Evolutionary conservation across 2,888 invertebrate species (phyloP), one percentile per base, ranked within the genome.

Genomic region (Plutella xylostella): DNA sequence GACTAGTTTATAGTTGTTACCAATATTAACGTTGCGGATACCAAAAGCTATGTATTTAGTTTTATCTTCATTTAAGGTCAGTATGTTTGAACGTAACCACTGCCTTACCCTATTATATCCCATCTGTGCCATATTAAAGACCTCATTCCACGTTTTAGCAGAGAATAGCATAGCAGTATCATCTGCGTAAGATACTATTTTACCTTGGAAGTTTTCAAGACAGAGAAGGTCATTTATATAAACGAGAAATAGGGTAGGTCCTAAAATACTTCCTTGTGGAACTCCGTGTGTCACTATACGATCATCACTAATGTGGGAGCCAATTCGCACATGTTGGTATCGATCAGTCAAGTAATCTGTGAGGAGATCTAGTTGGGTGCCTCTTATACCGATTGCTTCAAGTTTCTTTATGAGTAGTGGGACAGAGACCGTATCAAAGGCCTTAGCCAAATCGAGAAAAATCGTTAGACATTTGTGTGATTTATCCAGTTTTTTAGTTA

Each of bases 31-130:
- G 28, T 28, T 28, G 28, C 28, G n/a, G 6, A 28, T 28, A n/a
- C 11, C n/a, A n/a, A 52, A 50, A 12, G 43, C 45, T 2, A 51
- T 30, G n/a, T 45, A 47, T 40, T 48, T 47, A 2, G 48, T 45
- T 40, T 51, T 51, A 11, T 30, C 18, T 3, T 34, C 28, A 33
- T 53, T 55, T 7, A 55, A 18, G 3, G 51, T 53, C 1, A 53
- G 30, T 1, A 46, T 28, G 20, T 50, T 51, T n/a, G 17, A 18
- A 4, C 45, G 34, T 6, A 53, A 37, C 47, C 49, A 48, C 0
- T 19, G 17, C 9, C 37, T 14, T 4, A 55, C 39, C 6, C 11
- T 11, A 5, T 15, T 11, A 15, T 52, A 43, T 0, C 47, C 49
- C 1, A 4, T 3, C 28, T 53, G 40, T 1, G 49, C 45, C 12